Base-by-base conservation (phyloP, 2,113 vertebrate species). In the Oncorhynchus mykiss region DNA sequence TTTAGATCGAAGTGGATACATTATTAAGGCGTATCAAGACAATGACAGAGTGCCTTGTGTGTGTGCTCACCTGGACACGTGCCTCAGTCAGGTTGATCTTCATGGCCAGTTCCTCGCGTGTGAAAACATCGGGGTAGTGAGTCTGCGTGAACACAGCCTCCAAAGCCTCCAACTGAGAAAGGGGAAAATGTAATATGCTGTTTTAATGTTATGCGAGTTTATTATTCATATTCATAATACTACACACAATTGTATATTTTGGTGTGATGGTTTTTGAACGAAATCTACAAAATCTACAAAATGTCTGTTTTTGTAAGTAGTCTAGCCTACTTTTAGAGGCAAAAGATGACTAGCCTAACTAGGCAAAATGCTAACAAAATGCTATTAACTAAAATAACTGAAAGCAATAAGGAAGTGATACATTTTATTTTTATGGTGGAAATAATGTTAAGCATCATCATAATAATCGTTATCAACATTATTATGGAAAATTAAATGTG, bases 1-100 rank as follows among this genome's bases (percentile, higher is more conserved):
- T 45, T 45, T 45, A 45, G 2, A 45, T 45, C 39, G 39, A 45
- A 11, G 39, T 45, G 39, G 39, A 45, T 45, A 45, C 11, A 45
- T 45, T 12, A 45, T 45, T 45, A 99, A 99, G 97, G 96, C 96
- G 95, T 95, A 97, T 95, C 93, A 94, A 94, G 92, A 94, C 95
- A 95, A 97, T 98, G 97, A 99, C 97, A 95, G 95, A 98, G 96
- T 95, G 95, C 93, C 96, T 96, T 11, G 39, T 45, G 39, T 62
- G n/a, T n/a, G 59, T 34, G 39, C 39, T 94, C 93, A 99, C 98
- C 97, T 99, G 98, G 85, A 99, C 98, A 74, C 98, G 93, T 84
- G 98, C 98, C 93, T 99, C 98, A 2, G 97, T 99, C 81, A 99
- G 94, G 95, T 99, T 99, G 89, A 99, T 99, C 93, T 99, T 99